A percentile compares a stretch with the other conserved stretches of the same genome.
phyloP scores from a whole-genome alignment of 2,888 invertebrate genomes.

The Athalia rosae region DNA sequence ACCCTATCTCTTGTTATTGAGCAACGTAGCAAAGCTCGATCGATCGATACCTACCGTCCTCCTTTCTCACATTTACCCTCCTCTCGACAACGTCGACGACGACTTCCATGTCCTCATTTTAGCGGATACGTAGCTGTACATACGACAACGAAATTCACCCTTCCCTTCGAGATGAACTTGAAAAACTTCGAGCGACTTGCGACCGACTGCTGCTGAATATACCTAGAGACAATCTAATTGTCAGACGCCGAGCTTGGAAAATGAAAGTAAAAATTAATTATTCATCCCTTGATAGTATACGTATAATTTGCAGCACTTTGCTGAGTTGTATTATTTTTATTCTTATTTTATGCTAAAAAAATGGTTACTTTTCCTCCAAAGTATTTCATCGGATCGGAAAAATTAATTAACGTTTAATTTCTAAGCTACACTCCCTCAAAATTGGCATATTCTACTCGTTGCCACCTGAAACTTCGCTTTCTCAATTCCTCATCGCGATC shows the following conservation, averaged over 20 bases:
- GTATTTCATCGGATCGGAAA: not conserved
- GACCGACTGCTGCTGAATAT: not conserved
- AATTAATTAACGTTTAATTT: conserved; percentile 3
- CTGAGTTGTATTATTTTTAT: not conserved
- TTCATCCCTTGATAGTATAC: not conserved
- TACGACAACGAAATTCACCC: conserved; percentile 29
- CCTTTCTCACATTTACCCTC: conserved; percentile 15
- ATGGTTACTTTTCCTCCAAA: not conserved
- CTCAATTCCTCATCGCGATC: conserved; percentile 14
- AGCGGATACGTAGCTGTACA: conserved; percentile 10
- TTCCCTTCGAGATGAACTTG: conserved; percentile 22
- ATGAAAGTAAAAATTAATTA: conserved; percentile 15
- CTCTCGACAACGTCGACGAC: not conserved
- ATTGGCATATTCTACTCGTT: conserved; percentile 20
- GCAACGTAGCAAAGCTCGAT: conserved; percentile 58
- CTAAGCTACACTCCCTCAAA: not conserved
- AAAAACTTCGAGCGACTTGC: conserved; percentile 34
- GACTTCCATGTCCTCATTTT: conserved; percentile 16
- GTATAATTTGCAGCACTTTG: too few relatives aligned
- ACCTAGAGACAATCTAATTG: not conserved
- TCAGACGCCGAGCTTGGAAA: not conserved
- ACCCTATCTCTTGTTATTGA: conserved; percentile 60
- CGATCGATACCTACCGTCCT: conserved; percentile 56
- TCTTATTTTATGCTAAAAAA: not conserved
- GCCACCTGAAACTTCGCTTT: conserved; percentile 6